Conservation (phyloP, 2,888 invertebrate genomes). For the Pseudoips prasinana region DNA sequence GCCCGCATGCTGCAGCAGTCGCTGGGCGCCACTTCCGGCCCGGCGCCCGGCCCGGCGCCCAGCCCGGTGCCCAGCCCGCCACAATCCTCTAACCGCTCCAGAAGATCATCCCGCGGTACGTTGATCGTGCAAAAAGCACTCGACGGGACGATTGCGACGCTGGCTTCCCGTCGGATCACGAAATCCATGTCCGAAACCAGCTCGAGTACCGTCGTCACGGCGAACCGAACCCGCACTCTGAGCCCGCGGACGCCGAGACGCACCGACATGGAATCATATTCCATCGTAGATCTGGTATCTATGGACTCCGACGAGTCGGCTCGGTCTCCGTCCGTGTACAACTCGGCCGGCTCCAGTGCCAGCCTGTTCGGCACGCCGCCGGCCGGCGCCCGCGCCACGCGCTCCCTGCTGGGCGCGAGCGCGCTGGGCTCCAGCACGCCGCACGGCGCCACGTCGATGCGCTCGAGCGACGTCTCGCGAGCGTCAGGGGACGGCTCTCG, state of each 20-base stretch:
- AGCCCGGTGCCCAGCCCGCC: conserved; percentile 20
- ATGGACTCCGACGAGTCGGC: conserved; percentile 48
- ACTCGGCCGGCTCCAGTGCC: conserved; percentile 44
- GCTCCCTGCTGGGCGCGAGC: conserved; percentile 39
- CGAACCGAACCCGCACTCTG: conserved; percentile 35
- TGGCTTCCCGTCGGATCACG: conserved; percentile 5
- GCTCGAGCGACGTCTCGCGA: conserved; percentile 10
- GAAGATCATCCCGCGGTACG: conserved; percentile 42
- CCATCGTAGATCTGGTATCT: conserved; percentile 67
- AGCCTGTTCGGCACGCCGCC: conserved; percentile 46
- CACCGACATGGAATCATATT: conserved; percentile 54
- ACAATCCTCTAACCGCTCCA: not conserved
- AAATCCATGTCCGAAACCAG: conserved; percentile 16
- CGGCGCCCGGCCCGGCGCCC: conserved; percentile 6
- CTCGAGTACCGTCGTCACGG: conserved; percentile 27
- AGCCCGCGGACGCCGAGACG: conserved; percentile 28
- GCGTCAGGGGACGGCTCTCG: conserved; percentile 13
- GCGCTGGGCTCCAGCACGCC: conserved; percentile 57
- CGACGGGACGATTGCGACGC: conserved; percentile 11
- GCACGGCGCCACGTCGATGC: conserved; percentile 27
- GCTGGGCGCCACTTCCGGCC: conserved; percentile 22
- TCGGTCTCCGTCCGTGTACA: conserved; percentile 46
- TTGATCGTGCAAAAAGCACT: conserved; percentile 45
- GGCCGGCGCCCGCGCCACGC: conserved; percentile 30
- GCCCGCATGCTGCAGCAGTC: conserved; percentile 42